These are phyloP conservation scores for Maccullochella peelii DNA, from an alignment of 2,113 vertebrate species.

Conservation along the genomic window DNA sequence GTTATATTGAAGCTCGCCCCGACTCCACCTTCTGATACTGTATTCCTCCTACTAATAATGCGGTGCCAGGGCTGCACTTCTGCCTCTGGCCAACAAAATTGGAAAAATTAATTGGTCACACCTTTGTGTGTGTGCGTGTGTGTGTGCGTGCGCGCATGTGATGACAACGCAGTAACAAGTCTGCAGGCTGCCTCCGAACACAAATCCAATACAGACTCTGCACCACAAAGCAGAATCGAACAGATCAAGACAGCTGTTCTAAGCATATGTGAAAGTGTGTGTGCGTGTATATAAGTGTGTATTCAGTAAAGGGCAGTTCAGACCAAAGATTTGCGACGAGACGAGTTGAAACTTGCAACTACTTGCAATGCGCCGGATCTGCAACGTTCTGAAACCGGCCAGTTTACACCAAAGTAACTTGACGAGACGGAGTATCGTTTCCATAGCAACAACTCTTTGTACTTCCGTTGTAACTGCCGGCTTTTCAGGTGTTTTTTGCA, in stretches of 20 bases:
- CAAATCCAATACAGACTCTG: slow-evolving; percentile 58
- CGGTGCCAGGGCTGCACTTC: slow-evolving; percentile 7
- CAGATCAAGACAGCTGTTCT: slow-evolving; percentile 23
- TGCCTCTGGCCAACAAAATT: slow-evolving; percentile 15
- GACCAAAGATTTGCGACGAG: too few species aligned
- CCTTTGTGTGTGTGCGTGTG: slow-evolving; percentile 5
- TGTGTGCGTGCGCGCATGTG: slow-evolving; percentile 1
- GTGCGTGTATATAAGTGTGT: neutral
- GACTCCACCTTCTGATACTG: slow-evolving; percentile 34
- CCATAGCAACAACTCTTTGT: too few species aligned
- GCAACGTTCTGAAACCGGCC: too few species aligned
- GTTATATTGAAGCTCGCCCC: slow-evolving; percentile 7
- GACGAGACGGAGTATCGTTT: too few species aligned
- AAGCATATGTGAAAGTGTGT: neutral
- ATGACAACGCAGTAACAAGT: slow-evolving; percentile 33
- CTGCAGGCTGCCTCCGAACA: slow-evolving; percentile 36
- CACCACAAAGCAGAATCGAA: slow-evolving; percentile 48
- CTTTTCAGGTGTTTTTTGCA: too few species aligned
- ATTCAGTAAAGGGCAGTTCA: too few species aligned
- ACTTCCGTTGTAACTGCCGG: too few species aligned
- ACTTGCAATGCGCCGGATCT: too few species aligned
- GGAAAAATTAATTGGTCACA: slow-evolving; percentile 34
- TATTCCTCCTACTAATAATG: slow-evolving; percentile 41
- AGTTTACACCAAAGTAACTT: too few species aligned
- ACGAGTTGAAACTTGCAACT: too few species aligned